Conservation (phyloP, 2,797 vertebrate genomes). For the Schizopygopsis pylzovi region DNA sequence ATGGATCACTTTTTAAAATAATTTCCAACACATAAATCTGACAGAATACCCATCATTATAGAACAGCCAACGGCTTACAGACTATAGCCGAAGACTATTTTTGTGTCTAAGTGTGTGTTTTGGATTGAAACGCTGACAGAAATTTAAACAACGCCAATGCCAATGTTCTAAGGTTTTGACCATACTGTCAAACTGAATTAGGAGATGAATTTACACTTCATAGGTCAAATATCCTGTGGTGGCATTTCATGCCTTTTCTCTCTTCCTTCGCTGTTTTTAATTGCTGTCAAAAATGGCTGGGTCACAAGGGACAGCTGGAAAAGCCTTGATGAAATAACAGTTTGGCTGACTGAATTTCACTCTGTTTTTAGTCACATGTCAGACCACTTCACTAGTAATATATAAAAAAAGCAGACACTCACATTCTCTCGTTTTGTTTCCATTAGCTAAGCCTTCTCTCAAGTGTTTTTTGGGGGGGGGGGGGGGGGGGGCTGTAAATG, state of each 20-base stretch:
- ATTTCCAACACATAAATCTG: not conserved
- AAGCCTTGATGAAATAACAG: slow-evolving; percentile 61
- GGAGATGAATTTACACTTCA: slow-evolving; percentile 44
- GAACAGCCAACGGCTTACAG: not conserved
- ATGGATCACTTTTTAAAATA: not conserved
- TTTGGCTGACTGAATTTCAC: slow-evolving; percentile 60
- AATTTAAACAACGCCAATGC: slow-evolving; percentile 8
- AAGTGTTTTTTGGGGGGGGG: slow-evolving; percentile 53
- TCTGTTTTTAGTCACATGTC: slow-evolving; percentile 56
- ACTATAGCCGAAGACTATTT: not conserved
- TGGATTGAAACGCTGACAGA: slow-evolving; percentile 21
- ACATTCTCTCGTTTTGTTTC: slow-evolving; percentile 59
- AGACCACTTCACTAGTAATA: slow-evolving; percentile 39
- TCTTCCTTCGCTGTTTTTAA: slow-evolving; percentile 51
- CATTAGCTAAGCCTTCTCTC: slow-evolving; percentile 66
- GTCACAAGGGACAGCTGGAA: slow-evolving; percentile 41
- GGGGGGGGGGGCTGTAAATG: slow-evolving; percentile 58
- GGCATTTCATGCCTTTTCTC: slow-evolving; percentile 36
- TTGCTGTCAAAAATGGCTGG: slow-evolving; percentile 47
- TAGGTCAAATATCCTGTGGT: slow-evolving; percentile 43
- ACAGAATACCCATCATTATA: not conserved
- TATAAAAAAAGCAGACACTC: slow-evolving; percentile 51
- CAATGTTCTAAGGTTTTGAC: slow-evolving; percentile 24
- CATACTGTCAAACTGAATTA: slow-evolving; percentile 48
- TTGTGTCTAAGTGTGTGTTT: slow-evolving; percentile 1